phyloP scores from a whole-genome alignment of 1,140 invertebrate genomes.

The Tribolium madens region DNA sequence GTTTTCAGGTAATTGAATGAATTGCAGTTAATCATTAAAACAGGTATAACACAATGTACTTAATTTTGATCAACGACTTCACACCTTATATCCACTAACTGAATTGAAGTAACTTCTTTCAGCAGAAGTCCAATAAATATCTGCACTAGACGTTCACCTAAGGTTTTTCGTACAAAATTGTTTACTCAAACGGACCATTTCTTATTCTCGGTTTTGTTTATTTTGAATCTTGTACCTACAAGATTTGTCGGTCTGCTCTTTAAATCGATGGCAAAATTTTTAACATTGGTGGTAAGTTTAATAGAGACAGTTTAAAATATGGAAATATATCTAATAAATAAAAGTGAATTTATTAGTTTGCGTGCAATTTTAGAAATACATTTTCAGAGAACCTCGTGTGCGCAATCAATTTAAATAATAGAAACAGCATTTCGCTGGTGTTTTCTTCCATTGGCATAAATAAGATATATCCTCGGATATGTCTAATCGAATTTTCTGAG shows the following conservation, averaged over 20 bases:
- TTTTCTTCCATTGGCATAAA: slow-evolving; percentile 32
- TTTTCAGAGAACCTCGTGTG: slow-evolving; percentile 23
- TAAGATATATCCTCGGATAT: slow-evolving; percentile 11
- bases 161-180: too few relatives aligned
- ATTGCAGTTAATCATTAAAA: background rate
- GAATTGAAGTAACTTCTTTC: background rate
- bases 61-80: background rate
- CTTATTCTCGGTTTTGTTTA: too few relatives aligned
- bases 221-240: too few relatives aligned
- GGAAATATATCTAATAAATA: slow-evolving; percentile 28
- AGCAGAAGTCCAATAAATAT: too few relatives aligned
- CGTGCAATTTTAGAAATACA: slow-evolving; percentile 19
- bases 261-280: background rate
- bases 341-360: slow-evolving; percentile 28
- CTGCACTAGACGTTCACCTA: too few relatives aligned
- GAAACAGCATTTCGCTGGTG: slow-evolving; percentile 5
- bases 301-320: background rate
- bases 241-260: background rate
- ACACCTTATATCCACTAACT: background rate
- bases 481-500: background rate
- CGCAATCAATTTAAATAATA: slow-evolving; percentile 23
- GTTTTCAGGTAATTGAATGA: slow-evolving; percentile 17
- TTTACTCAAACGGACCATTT: too few relatives aligned
- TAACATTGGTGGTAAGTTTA: too few relatives aligned
- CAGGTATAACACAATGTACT: background rate